phyloP scores from a whole-genome alignment of 2,888 invertebrate species.

The Eugnorisma glareosa region DNA sequence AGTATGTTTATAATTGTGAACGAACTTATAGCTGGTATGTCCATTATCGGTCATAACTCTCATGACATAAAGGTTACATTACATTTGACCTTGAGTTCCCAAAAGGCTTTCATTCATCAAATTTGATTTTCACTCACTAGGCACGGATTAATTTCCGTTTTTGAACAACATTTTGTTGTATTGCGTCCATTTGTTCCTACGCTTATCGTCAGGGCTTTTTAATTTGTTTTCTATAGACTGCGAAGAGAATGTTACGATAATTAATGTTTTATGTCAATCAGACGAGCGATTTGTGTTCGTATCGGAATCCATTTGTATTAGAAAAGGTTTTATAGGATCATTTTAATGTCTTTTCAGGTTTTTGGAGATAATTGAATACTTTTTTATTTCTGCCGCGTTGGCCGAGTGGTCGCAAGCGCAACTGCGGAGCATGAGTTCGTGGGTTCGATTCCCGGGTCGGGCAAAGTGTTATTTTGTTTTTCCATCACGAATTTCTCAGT shows the following conservation, averaged over 20 bases:
- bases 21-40: neutral
- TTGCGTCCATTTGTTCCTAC: constrained; percentile 44
- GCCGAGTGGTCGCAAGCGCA: too few species aligned
- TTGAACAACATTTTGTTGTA: constrained; percentile 53
- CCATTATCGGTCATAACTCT: neutral
- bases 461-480: too few species aligned
- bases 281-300: constrained; percentile 48
- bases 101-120: constrained; percentile 29
- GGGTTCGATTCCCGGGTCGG: too few species aligned
- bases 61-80: constrained; percentile 15
- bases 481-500: too few species aligned
- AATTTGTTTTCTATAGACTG: constrained; percentile 57
- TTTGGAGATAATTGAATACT: constrained; percentile 31
- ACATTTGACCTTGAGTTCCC: constrained; percentile 16
- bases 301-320: constrained; percentile 47
- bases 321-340: constrained; percentile 38
- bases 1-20: too few species aligned
- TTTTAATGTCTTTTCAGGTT: constrained; percentile 29
- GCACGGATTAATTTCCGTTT: constrained; percentile 56
- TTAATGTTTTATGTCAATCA: constrained; percentile 60
- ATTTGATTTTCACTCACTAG: constrained; percentile 38
- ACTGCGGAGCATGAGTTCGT: too few species aligned
- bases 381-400: neutral
- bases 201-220: constrained; percentile 50
- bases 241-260: constrained; percentile 51